Conservation (phyloP, 92 coral and sea anemone genomes). For the Phymanthus crucifer region DNA sequence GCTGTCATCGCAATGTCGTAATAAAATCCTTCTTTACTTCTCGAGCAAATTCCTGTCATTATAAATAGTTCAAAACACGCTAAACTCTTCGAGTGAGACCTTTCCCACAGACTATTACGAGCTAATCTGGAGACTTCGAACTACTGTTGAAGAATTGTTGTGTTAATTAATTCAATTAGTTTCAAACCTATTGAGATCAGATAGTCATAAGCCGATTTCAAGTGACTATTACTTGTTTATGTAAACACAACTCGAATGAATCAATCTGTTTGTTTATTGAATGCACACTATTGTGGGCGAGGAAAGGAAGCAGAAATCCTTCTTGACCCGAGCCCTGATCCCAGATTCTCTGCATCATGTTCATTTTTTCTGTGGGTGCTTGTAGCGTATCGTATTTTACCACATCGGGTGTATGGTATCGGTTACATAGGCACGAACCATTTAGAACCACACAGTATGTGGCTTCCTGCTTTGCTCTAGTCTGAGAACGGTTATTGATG, state of each 20-base stretch:
- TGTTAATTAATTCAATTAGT: background rate
- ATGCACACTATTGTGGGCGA: background rate
- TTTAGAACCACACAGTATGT: background rate
- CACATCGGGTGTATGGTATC: background rate
- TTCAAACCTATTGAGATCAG: background rate
- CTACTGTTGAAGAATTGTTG: background rate
- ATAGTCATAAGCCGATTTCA: background rate
- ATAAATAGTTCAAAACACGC: background rate
- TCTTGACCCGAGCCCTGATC: background rate
- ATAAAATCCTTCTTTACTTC: background rate
- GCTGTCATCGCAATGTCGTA: background rate
- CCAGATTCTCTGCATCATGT: background rate
- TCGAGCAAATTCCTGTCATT: background rate
- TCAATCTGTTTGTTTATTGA: background rate
- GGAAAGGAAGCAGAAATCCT: background rate
- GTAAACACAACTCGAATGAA: background rate
- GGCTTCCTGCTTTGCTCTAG: background rate
- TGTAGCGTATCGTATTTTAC: background rate
- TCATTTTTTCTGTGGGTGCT: background rate
- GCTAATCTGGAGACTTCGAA: background rate
- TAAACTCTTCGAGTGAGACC: background rate
- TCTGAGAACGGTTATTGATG: background rate
- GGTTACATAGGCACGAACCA: background rate
- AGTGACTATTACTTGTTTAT: conserved; percentile 2
- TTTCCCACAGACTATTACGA: background rate